Evolutionary conservation across 2,113 vertebrate species (phyloP), one percentile per base, ranked within the genome.

Genomic region (Phoenicopterus ruber): DNA sequence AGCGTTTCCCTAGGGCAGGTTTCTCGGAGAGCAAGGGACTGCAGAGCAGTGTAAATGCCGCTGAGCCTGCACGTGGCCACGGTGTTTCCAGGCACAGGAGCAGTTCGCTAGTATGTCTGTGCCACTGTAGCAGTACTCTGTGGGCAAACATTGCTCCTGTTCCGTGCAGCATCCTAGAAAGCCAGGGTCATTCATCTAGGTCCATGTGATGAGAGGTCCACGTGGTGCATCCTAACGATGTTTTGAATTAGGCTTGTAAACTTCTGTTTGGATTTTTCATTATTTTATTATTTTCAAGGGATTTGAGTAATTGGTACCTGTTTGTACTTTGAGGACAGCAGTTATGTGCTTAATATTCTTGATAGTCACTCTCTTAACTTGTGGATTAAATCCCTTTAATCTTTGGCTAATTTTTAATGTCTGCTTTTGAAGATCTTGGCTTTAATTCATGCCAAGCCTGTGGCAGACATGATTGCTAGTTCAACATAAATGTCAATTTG

Each of bases 361-460:
- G 57, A 9, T 55, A 55, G 14, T 67, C 28, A 31, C 7, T 70
- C 38, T 66, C 9, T 72, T 89, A 42, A 90, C 11, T 76, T 71
- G 20, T 55, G 82, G 22, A 47, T 70, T 77, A 61, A 73, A 71
- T 85, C 21, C 11, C 5, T 82, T 79, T 61, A 82, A 69, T 78
- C 32, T 81, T 44, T 50, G 42, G 34, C 38, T 74, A 25, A 82
- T 57, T 81, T 91, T 79, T 76, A 44, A 20, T 55, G 25, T 69
- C 69, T 91, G 36, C 46, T 91, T 91, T 86, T 87, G 72, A 91
- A 69, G 83, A 44, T 24, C 17, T 92, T 91, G 72, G 36, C 73
- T 82, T 84, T 69, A 82, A 63, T 69, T 94, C 42, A 3, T 52
- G 49, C 65, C 47, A 65, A 3, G 44, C 24, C 28, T 81, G 19